Conservation (phyloP, 2,888 invertebrate species). For the Melieria picta region DNA sequence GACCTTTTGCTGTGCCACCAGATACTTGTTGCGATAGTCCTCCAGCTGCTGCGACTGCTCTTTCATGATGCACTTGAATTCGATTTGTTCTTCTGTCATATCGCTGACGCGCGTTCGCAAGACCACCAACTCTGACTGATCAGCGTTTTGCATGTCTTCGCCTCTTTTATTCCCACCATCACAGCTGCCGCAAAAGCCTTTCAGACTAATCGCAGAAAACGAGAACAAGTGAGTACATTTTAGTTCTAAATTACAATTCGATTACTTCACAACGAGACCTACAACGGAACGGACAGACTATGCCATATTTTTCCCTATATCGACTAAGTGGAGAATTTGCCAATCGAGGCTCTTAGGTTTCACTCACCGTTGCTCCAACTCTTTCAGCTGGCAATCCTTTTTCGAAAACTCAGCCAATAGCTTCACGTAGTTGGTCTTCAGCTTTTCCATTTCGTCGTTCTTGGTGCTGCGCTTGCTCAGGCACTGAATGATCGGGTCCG, state of each 20-base stretch:
- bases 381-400: constrained; percentile 60
- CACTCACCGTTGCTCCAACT: constrained; percentile 54
- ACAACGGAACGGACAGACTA: too few species aligned
- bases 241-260: too few species aligned
- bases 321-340: too few species aligned
- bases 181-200: constrained; percentile 50
- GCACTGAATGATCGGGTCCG: constrained; percentile 51
- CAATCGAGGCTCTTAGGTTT: too few species aligned
- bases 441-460: constrained; percentile 53
- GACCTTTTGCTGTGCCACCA: constrained; percentile 62
- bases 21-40: constrained; percentile 64
- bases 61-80: constrained; percentile 63
- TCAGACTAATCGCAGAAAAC: constrained; percentile 46
- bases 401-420: constrained; percentile 57
- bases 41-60: constrained; percentile 63
- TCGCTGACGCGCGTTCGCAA: constrained; percentile 58
- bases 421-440: constrained; percentile 61
- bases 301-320: too few species aligned
- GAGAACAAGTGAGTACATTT: neutral
- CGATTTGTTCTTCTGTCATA: constrained; percentile 60
- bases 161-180: constrained; percentile 41
- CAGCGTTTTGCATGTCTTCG: constrained; percentile 40
- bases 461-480: constrained; percentile 53
- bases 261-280: too few species aligned
- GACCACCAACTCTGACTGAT: constrained; percentile 53